These are phyloP conservation scores for Periparus ater DNA, from an alignment of 2,797 vertebrate genomes.

Conservation along the genomic window DNA sequence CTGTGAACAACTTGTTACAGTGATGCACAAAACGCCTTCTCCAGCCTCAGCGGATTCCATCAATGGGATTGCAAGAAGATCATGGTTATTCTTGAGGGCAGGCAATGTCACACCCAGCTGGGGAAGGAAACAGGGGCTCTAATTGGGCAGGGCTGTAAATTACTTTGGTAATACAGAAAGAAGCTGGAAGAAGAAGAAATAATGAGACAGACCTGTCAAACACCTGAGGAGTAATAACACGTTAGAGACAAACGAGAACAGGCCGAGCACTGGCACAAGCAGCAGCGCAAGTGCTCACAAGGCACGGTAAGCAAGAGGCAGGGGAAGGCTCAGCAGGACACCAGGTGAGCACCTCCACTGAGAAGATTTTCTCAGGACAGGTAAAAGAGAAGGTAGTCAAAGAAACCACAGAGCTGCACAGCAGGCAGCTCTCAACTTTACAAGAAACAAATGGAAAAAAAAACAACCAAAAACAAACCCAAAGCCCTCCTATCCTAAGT, in stretches of 20 bases:
- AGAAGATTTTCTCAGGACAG: not conserved
- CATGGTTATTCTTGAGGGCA: not conserved
- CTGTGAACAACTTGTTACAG: constrained; percentile 12
- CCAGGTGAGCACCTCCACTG: accelerated
- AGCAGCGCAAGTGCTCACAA: not conserved
- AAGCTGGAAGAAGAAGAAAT: not conserved
- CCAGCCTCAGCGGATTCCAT: not conserved
- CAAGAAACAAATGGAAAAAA: not conserved
- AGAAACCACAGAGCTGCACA: not conserved
- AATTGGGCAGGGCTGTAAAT: not conserved
- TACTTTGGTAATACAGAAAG: not conserved
- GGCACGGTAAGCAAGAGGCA: not conserved
- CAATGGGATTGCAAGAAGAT: not conserved
- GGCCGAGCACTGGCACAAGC: not conserved
- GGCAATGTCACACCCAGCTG: not conserved
- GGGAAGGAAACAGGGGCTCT: not conserved
- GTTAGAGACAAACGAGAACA: not conserved
- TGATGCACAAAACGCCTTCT: not conserved
- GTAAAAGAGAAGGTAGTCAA: not conserved
- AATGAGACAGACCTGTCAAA: not conserved
- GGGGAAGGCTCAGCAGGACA: not conserved
- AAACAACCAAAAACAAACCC: accelerated
- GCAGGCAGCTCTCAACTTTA: not conserved
- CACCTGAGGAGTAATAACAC: not conserved
- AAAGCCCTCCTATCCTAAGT: not conserved